Evolutionary conservation across 2,888 invertebrate species (phyloP), one percentile per base, ranked within the genome.

Genomic region (Sinodicranocentrus sp.): DNA sequence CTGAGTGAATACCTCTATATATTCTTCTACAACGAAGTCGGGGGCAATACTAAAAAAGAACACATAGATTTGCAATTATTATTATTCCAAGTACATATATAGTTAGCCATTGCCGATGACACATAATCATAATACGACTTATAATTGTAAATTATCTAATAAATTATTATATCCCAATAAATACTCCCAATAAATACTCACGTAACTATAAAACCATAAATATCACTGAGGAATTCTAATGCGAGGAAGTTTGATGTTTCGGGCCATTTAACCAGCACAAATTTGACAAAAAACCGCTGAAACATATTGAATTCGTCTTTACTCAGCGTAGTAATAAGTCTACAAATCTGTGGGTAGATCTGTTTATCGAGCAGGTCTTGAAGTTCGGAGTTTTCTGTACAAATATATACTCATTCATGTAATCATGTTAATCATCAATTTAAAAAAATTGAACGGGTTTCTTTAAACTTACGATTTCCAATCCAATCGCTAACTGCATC

Each of bases 41-140:
- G 82, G 82, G 5, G 82, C 73, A 61, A 82, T 82, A 15, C 80
- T 80, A 43, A n/a, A n/a, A n/a, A n/a, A n/a, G n/a, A n/a, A n/a
- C n/a, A n/a, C n/a, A n/a, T n/a, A n/a, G n/a, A n/a, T n/a, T n/a
- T n/a, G n/a, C n/a, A n/a, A n/a, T n/a, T n/a, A n/a, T n/a, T n/a
- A n/a, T n/a, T n/a, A n/a, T n/a, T n/a, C n/a, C n/a, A n/a, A n/a
- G n/a, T n/a, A n/a, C n/a, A n/a, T n/a, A n/a, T n/a, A n/a, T n/a
- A n/a, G n/a, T n/a, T n/a, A n/a, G n/a, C n/a, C n/a, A n/a, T n/a
- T n/a, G n/a, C n/a, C n/a, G n/a, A n/a, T n/a, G n/a, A n/a, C n/a
- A n/a, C n/a, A n/a, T n/a, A n/a, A n/a, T n/a, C n/a, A n/a, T n/a
- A n/a, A n/a, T n/a, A n/a, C n/a, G n/a, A n/a, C n/a, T 39, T 39